Conservation (phyloP, 2,797 vertebrate species). For the Adrianichthys oophorus region DNA sequence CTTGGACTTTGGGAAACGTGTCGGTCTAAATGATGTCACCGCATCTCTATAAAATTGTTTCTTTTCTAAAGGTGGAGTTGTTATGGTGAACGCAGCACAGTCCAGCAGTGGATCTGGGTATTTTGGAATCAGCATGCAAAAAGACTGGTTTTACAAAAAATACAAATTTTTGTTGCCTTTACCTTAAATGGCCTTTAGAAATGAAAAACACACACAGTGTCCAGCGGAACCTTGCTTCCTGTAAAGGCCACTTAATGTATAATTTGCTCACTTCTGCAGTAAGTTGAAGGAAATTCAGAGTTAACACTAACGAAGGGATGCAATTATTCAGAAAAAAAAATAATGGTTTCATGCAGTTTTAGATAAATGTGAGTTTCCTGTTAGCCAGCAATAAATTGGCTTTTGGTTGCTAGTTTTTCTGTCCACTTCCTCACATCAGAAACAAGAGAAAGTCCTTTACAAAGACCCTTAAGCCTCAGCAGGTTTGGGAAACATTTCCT, state of each 20-base stretch:
- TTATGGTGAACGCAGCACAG: constrained; percentile 57
- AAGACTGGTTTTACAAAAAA: constrained; percentile 36
- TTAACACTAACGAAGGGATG: constrained; percentile 1
- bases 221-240: constrained; percentile 60
- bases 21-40: constrained; percentile 95
- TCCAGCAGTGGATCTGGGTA: constrained; percentile 43
- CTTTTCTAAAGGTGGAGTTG: constrained; percentile 68
- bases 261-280: constrained; percentile 52
- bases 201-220: constrained; percentile 54
- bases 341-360: constrained; percentile 44
- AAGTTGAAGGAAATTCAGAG: constrained; percentile 58
- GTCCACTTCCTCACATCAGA: constrained; percentile 6
- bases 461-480: constrained; percentile 3
- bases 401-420: constrained; percentile 49
- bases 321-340: no score
- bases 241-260: constrained; percentile 63
- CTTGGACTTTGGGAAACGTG: constrained; percentile 92
- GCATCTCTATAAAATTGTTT: constrained; percentile 71
- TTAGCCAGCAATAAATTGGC: constrained; percentile 53
- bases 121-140: constrained; percentile 53
- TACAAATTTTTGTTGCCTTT: constrained; percentile 29
- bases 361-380: constrained; percentile 61
- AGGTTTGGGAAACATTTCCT: neutral
- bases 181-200: constrained; percentile 66
- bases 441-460: constrained; percentile 13